phyloP scores from a whole-genome alignment of 2,113 vertebrate genomes.

The Stegastes partitus region DNA sequence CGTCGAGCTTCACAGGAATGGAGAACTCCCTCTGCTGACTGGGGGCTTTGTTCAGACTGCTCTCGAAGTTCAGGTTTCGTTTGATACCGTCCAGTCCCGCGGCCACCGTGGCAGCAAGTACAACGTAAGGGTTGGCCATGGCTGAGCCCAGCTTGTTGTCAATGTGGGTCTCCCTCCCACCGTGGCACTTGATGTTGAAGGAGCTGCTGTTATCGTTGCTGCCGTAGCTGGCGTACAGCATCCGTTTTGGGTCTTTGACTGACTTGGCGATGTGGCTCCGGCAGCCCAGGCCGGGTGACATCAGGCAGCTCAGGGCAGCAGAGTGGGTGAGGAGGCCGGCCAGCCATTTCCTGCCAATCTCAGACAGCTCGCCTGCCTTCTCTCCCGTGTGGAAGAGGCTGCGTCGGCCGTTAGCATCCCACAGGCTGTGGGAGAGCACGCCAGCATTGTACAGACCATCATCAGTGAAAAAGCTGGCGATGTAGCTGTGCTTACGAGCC shows the following conservation, averaged over 20 bases:
- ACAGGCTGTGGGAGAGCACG: slow-evolving; percentile 91
- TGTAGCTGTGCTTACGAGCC: slow-evolving; percentile 91
- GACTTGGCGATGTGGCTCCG: slow-evolving; percentile 87
- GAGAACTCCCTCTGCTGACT: slow-evolving; percentile 74
- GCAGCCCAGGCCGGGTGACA: slow-evolving; percentile 90
- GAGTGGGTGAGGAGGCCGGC: slow-evolving; percentile 91
- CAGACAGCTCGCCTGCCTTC: slow-evolving; percentile 82
- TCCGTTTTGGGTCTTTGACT: slow-evolving; percentile 85
- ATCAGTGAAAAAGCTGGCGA: slow-evolving; percentile 92
- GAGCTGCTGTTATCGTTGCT: slow-evolving; percentile 92
- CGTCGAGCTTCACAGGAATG: slow-evolving; percentile 91
- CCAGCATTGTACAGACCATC: slow-evolving; percentile 90
- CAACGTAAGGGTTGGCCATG: slow-evolving; percentile 93
- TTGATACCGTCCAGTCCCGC: slow-evolving; percentile 92
- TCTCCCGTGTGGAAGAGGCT: slow-evolving; percentile 87
- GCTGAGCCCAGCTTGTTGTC: slow-evolving; percentile 94
- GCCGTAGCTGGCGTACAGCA: slow-evolving; percentile 88
- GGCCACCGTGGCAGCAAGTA: slow-evolving; percentile 91
- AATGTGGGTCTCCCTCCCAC: slow-evolving; percentile 87
- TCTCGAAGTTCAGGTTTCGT: slow-evolving; percentile 78
- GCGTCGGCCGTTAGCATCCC: slow-evolving; percentile 87
- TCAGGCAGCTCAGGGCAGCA: slow-evolving; percentile 92
- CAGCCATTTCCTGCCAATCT: slow-evolving; percentile 90
- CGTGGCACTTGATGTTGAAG: slow-evolving; percentile 92
- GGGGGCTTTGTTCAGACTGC: slow-evolving; percentile 71